Percentiles rank a stretch among this genome's conserved stretches.
phyloP scores from a whole-genome alignment of 1,140 invertebrate species.

The Yoshiicerus persimilis region DNA sequence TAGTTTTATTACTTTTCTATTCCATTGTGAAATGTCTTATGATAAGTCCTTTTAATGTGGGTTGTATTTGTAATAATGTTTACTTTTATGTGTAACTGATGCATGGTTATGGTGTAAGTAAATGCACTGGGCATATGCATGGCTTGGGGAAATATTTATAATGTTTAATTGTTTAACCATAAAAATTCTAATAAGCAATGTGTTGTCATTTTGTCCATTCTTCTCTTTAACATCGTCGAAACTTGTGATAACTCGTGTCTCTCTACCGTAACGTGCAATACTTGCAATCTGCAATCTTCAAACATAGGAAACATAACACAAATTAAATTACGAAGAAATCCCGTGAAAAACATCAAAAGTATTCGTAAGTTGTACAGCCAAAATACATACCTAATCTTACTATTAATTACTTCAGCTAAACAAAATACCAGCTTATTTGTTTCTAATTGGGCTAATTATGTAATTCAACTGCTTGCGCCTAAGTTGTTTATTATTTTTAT shows the following conservation, averaged over 20 bases:
- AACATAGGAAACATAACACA: slow-evolving; percentile 36
- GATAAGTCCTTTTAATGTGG: neutral
- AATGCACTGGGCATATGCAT: neutral
- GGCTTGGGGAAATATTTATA: neutral
- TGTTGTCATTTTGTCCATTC: slow-evolving; percentile 19
- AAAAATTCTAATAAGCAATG: neutral
- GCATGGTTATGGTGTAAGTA: neutral
- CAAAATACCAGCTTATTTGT: too few relatives aligned
- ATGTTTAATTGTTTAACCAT: neutral
- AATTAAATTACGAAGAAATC: slow-evolving; percentile 43
- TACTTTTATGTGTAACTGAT: too few relatives aligned
- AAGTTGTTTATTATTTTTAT: too few relatives aligned
- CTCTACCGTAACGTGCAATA: neutral
- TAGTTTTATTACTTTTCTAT: neutral
- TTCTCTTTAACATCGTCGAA: neutral
- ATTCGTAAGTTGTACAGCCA: slow-evolving; percentile 37
- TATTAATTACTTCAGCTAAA: too few relatives aligned
- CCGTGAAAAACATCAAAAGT: slow-evolving; percentile 47
- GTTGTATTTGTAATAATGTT: too few relatives aligned
- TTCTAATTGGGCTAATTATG: too few relatives aligned
- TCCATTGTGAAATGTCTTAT: neutral
- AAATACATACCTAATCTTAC: neutral
- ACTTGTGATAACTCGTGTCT: neutral
- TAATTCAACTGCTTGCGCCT: too few relatives aligned
- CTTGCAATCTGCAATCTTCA: neutral